Evolutionary conservation across 2,797 vertebrate genomes (phyloP).

Genomic region (Lindbergichthys nudifrons): DNA sequence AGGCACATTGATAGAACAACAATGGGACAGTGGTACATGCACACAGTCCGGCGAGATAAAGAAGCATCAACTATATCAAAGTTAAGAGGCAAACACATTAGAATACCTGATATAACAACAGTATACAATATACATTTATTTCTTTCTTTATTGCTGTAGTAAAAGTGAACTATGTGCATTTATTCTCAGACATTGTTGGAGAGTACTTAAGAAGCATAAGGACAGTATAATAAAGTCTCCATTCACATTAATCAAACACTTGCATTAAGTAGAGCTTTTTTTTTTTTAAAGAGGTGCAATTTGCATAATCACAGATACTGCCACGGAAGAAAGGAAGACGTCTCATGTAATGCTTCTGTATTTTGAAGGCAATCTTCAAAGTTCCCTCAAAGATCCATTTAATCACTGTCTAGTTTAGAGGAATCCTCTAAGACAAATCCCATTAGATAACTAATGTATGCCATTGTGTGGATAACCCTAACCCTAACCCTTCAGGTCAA

Average conservation of each 20-base stretch:
- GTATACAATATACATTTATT: constrained; percentile 67
- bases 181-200: constrained; percentile 41
- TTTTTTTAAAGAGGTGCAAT: constrained; percentile 34
- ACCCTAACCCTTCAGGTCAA: neutral
- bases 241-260: constrained; percentile 37
- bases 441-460: neutral
- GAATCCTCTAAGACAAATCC: neutral
- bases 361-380: constrained; percentile 25
- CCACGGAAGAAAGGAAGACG: constrained; percentile 9
- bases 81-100: constrained; percentile 54
- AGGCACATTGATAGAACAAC: constrained; percentile 66
- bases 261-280: constrained; percentile 45
- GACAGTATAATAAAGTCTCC: constrained; percentile 39
- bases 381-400: neutral
- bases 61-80: constrained; percentile 64
- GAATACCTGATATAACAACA: constrained; percentile 62
- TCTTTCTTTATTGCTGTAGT: constrained; percentile 77
- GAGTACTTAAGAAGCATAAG: constrained; percentile 64
- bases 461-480: too few relatives aligned
- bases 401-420: neutral
- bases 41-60: constrained; percentile 46
- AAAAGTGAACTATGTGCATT: constrained; percentile 75
- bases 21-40: constrained; percentile 61
- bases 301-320: constrained; percentile 66
- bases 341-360: constrained; percentile 20